A percentile compares a stretch with the other conserved stretches of the same genome.
Evolutionary conservation across 2,797 vertebrate genomes (phyloP).

Genomic region (Poeciliopsis turneri): DNA sequence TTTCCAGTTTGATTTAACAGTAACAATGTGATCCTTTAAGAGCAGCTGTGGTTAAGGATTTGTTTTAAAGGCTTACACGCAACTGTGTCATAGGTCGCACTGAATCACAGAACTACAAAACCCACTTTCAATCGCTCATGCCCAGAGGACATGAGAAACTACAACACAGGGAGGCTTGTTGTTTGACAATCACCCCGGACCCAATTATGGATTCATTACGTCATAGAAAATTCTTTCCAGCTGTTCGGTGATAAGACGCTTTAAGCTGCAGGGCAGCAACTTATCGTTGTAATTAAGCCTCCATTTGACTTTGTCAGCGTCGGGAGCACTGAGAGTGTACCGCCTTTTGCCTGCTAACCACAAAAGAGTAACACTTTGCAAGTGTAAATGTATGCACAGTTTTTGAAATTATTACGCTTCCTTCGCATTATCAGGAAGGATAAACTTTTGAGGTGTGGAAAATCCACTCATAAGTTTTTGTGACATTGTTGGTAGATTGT

Average conservation of each 20-base stretch:
- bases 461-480: constrained; percentile 49
- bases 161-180: constrained; percentile 54
- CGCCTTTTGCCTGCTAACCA: constrained; percentile 25
- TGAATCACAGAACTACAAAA: constrained; percentile 49
- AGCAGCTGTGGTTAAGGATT: constrained; percentile 35
- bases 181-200: constrained; percentile 68
- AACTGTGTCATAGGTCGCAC: constrained; percentile 34
- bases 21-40: constrained; percentile 26
- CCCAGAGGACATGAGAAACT: constrained; percentile 38
- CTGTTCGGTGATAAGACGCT: constrained; percentile 75
- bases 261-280: constrained; percentile 76
- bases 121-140: constrained; percentile 38
- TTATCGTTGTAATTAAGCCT: constrained; percentile 80
- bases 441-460: constrained; percentile 59
- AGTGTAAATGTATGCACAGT: constrained; percentile 33
- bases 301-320: constrained; percentile 76
- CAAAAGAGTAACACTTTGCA: constrained; percentile 41
- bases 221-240: constrained; percentile 72
- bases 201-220: constrained; percentile 75
- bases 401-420: constrained; percentile 50
- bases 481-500: constrained; percentile 57
- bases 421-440: constrained; percentile 66
- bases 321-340: constrained; percentile 61
- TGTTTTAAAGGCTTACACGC: constrained; percentile 43
- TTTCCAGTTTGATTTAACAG: constrained; percentile 16